phyloP scores from a whole-genome alignment of 2,113 vertebrate species.

The Craseonycteris thonglongyai region DNA sequence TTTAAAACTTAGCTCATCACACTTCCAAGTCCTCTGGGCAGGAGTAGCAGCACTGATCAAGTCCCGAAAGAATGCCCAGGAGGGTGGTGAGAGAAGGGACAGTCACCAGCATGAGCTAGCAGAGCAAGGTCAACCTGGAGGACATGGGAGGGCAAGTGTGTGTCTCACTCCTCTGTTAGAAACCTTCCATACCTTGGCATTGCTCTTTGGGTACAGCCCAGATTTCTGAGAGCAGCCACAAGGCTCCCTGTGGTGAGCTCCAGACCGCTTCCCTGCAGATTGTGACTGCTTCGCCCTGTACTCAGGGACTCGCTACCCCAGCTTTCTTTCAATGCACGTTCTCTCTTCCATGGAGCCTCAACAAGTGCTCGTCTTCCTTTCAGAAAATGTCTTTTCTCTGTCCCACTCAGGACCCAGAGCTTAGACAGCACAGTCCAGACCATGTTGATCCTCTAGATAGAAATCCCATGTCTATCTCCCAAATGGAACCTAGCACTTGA shows the following conservation, averaged over 20 bases:
- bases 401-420: not conserved
- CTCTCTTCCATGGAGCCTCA: not conserved
- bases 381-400: not conserved
- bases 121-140: not conserved
- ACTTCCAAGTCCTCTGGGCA: not conserved
- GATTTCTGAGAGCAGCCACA: not conserved
- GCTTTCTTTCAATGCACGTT: not conserved
- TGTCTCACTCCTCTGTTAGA: not conserved
- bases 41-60: not conserved
- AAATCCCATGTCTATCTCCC: too few species aligned
- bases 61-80: not conserved
- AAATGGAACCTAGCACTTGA: too few species aligned
- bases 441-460: not conserved
- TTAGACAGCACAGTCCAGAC: not conserved
- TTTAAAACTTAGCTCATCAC: not conserved
- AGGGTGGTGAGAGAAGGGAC: not conserved
- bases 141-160: rapidly evolving
- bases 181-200: not conserved
- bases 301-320: not conserved
- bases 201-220: not conserved
- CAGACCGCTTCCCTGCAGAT: too few species aligned
- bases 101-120: rapidly evolving
- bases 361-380: not conserved
- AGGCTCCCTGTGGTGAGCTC: not conserved
- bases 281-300: too few species aligned